Evolutionary conservation across 2,113 vertebrate species (phyloP), one percentile per base, ranked within the genome.

Genomic region (Bujurquina vittata): DNA sequence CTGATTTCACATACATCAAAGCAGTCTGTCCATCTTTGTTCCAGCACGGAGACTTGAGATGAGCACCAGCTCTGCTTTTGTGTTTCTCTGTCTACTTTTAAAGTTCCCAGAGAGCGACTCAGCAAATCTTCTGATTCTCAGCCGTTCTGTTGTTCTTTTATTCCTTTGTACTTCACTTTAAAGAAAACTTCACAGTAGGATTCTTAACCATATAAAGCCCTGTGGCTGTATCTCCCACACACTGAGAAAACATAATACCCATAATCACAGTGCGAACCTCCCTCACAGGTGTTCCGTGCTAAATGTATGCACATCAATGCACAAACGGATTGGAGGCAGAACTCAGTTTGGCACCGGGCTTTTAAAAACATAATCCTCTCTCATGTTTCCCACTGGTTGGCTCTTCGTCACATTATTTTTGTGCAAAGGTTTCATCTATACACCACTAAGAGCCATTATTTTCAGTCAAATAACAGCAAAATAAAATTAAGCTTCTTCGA

Each of bases 161-260:
- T 74, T 86, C 20, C 11, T 22, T 3, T 58, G 9, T 23, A 9
- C 40, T 61, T 5, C 37, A 14, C 43, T 75, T 78, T 49, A 75
- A 75, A 83, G 82, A 76, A 83, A 81, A 29, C 69, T 40, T 81
- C 69, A 55, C n/a, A 78, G 26, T 31, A n/a, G 62, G 59, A 72
- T 31, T 55, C 73, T 76, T 69, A 61, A 75, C 10, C 63, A 75
- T 60, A 69, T 63, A 58, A 74, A 86, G 80, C 80, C 72, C 69
- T 74, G 29, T 62, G 65, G 84, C 43, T 55, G 52, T 83, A 49
- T 75, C 79, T 74, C 85, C 85, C 75, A 88, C 88, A 85, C 43
- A 7, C 67, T 7, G 37, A 88, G 59, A 72, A 79, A 79, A 54
- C 75, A 84, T 62, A 61, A 84, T 40, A 72, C 31, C 60, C 43